These are phyloP conservation scores for Conger conger DNA, from an alignment of 2,113 vertebrate species.

Conservation along the genomic window DNA sequence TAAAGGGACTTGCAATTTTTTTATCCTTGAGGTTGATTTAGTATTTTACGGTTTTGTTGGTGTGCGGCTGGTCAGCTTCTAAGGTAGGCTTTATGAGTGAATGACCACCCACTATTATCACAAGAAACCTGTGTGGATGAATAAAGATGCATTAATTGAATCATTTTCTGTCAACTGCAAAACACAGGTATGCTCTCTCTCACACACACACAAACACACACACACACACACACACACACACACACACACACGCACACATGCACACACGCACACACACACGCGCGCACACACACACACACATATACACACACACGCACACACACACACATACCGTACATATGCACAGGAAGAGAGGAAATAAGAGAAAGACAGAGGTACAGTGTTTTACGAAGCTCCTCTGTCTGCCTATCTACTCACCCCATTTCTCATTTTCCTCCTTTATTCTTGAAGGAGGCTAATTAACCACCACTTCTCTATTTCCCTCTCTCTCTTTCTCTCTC, in stretches of 20 bases:
- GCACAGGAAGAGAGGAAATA: not conserved
- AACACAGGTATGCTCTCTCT: constrained; percentile 4
- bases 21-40: constrained; percentile 50
- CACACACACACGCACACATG: not conserved
- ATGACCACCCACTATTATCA: not conserved
- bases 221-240: constrained; percentile 5
- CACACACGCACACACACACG: too few relatives aligned
- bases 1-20: constrained; percentile 48
- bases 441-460: constrained; percentile 98
- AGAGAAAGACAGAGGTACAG: constrained; percentile 31
- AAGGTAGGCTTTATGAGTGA: not conserved
- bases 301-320: not conserved
- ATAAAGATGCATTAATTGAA: not conserved
- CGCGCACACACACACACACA: not conserved
- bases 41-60: constrained; percentile 36
- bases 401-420: constrained; percentile 75
- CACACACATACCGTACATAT: not conserved
- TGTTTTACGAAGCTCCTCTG: constrained; percentile 61
- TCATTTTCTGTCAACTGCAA: not conserved
- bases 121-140: not conserved
- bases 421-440: constrained; percentile 95
- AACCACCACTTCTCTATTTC: too few relatives aligned
- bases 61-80: not conserved
- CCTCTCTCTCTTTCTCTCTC: not conserved
- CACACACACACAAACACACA: not conserved